Evolutionary conservation across 2,113 vertebrate species (phyloP).

Genomic region (Myiozetetes cayanensis): DNA sequence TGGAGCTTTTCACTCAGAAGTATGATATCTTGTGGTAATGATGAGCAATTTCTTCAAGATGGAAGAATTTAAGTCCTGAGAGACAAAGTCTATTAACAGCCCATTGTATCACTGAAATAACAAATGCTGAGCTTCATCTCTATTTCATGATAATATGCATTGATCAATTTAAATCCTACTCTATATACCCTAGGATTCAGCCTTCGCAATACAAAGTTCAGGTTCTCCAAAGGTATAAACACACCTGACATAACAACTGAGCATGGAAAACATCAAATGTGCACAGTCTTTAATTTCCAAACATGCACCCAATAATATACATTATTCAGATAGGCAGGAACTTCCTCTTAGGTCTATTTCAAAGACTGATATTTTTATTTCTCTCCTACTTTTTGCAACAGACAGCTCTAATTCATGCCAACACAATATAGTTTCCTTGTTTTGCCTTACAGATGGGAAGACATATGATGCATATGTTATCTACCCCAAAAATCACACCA

Average conservation of each 20-base stretch:
- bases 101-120: neutral
- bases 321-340: neutral
- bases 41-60: neutral
- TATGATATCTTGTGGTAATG: neutral
- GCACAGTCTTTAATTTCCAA: neutral
- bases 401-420: neutral
- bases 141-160: neutral
- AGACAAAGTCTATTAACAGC: neutral
- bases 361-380: neutral
- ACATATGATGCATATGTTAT: constrained; percentile 88
- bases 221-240: neutral
- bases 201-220: neutral
- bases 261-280: neutral
- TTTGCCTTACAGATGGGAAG: constrained; percentile 80
- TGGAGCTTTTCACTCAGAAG: neutral
- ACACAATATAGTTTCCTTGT: neutral
- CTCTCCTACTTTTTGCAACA: neutral
- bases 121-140: neutral
- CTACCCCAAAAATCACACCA: constrained; percentile 68
- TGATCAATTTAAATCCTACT: neutral
- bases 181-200: neutral
- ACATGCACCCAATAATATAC: fast-evolving
- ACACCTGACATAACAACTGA: neutral
- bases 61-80: neutral
- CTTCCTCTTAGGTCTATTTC: neutral